Percentiles rank a stretch among this genome's conserved stretches.
Evolutionary conservation across 1,140 invertebrate genomes (phyloP).

Genomic region (Oedothorax gibbosus): DNA sequence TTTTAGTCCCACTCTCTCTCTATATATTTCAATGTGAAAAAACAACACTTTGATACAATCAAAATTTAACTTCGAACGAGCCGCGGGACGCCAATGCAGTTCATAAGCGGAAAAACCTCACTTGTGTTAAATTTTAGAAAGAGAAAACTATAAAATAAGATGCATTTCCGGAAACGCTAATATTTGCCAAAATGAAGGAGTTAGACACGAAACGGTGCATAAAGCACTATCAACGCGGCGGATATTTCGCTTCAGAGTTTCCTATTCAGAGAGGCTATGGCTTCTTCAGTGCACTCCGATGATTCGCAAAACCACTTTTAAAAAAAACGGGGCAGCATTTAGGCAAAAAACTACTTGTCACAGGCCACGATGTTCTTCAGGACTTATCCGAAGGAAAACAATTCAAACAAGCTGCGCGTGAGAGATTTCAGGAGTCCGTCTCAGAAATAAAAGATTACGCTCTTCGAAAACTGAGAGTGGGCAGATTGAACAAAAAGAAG

Average conservation of each 20-base stretch:
- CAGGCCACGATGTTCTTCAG: neutral
- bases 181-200: neutral
- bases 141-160: neutral
- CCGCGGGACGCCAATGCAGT: neutral
- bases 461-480: neutral
- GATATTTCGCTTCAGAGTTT: neutral
- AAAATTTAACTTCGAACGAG: neutral
- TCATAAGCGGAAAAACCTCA: neutral
- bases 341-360: neutral
- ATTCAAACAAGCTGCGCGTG: neutral
- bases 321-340: neutral
- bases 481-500: neutral
- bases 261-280: conserved; percentile 1
- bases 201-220: neutral
- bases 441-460: neutral
- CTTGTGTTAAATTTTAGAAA: neutral
- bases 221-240: neutral
- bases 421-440: neutral
- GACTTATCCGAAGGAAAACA: neutral
- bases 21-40: neutral
- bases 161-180: neutral
- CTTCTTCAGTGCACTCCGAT: neutral
- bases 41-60: neutral
- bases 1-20: neutral
- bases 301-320: neutral